Evolutionary conservation across 1,140 invertebrate species (phyloP).

Genomic region (Drosophila lini): DNA sequence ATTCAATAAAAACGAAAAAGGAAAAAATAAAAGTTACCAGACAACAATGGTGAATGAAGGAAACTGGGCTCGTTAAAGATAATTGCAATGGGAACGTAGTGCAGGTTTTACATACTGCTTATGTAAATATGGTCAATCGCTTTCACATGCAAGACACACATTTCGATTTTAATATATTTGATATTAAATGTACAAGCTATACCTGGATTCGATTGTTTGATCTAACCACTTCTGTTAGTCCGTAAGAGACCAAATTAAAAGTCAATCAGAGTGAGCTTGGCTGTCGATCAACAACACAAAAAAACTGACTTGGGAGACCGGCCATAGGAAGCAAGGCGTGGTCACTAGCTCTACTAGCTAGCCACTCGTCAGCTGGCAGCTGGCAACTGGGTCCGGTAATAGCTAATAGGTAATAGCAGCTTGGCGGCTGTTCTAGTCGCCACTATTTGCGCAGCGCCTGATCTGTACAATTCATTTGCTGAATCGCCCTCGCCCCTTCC

Average conservation of each 20-base stretch:
- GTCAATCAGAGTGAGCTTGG: constrained; percentile 21
- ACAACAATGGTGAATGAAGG: not conserved
- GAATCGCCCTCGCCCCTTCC: not conserved
- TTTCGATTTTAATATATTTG: not conserved
- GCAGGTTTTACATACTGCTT: not conserved
- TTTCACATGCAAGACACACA: not conserved
- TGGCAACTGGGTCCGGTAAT: constrained; percentile 20
- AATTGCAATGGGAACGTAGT: constrained; percentile 1
- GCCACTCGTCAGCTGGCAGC: constrained; percentile 11
- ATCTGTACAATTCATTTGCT: constrained; percentile 23
- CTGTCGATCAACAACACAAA: constrained; percentile 10
- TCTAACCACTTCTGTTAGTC: constrained; percentile 1
- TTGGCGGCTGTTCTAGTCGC: constrained; percentile 34
- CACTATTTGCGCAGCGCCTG: constrained; percentile 20
- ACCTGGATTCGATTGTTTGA: constrained; percentile 14
- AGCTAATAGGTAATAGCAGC: constrained; percentile 21
- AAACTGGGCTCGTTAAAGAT: constrained; percentile 9
- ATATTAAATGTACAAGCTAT: constrained; percentile 1
- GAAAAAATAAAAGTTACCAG: not conserved
- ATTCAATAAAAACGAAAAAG: not conserved
- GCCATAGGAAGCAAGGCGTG: constrained; percentile 33
- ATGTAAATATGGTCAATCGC: not conserved
- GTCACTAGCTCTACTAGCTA: constrained; percentile 2
- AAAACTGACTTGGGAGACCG: constrained; percentile 6
- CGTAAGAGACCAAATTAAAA: constrained; percentile 13